phyloP scores from a whole-genome alignment of 2,888 invertebrate species.

The Altica lythri region DNA sequence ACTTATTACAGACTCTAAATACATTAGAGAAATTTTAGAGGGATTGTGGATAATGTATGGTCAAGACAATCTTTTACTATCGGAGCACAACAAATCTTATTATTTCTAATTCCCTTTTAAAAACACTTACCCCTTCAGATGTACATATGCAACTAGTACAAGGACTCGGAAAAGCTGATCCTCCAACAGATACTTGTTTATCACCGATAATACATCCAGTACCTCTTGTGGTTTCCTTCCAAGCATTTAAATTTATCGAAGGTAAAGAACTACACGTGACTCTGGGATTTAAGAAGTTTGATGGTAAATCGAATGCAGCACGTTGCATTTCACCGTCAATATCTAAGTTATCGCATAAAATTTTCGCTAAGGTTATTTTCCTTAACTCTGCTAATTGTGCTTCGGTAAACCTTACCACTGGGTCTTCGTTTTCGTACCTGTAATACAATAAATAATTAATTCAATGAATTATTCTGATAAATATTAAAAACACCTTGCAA shows the following conservation, averaged over 20 bases:
- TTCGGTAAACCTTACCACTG: conserved; percentile 79
- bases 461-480: too few relatives aligned
- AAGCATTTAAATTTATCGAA: conserved; percentile 78
- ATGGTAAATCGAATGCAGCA: conserved; percentile 87
- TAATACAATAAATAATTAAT: too few relatives aligned
- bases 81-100: too few relatives aligned
- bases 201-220: conserved; percentile 84
- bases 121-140: conserved; percentile 79
- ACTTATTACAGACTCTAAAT: too few relatives aligned
- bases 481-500: too few relatives aligned
- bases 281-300: conserved; percentile 84
- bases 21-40: too few relatives aligned
- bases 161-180: conserved; percentile 86
- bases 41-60: too few relatives aligned
- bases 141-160: conserved; percentile 90
- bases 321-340: conserved; percentile 83
- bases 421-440: conserved; percentile 81
- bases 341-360: conserved; percentile 90
- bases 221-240: conserved; percentile 71
- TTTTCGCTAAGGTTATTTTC: conserved; percentile 81
- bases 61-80: too few relatives aligned
- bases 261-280: conserved; percentile 84
- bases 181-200: conserved; percentile 77
- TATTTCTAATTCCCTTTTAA: too few relatives aligned
- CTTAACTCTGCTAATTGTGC: conserved; percentile 86